Conservation (phyloP, 1,140 invertebrate species). For the Pseudoatta argentina region DNA sequence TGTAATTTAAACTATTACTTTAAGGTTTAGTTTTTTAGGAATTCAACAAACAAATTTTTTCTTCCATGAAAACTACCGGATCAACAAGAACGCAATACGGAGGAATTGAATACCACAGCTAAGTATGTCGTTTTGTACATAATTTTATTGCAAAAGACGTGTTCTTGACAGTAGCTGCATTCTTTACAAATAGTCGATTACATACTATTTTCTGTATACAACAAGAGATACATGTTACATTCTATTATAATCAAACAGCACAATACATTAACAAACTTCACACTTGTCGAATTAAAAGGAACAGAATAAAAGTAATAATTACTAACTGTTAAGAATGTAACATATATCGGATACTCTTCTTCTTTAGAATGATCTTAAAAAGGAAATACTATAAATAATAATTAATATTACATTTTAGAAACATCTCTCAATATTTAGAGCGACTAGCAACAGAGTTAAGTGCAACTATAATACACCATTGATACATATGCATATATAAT, state of each 20-base stretch:
- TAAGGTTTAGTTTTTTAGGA: not conserved
- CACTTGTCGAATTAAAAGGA: not conserved
- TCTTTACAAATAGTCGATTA: conserved; percentile 42
- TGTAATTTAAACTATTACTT: conserved; percentile 5
- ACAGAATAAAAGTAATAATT: conserved; percentile 12
- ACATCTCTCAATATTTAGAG: not conserved
- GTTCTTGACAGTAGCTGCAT: conserved; percentile 23
- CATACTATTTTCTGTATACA: conserved; percentile 11
- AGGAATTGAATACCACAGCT: conserved; percentile 44
- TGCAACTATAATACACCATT: conserved; percentile 4
- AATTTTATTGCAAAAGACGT: conserved; percentile 48
- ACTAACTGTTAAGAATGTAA: conserved; percentile 12
- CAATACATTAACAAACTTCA: not conserved
- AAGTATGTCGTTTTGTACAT: conserved; percentile 43
- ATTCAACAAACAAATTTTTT: not conserved
- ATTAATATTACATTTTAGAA: conserved; percentile 30
- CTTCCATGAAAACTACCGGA: not conserved
- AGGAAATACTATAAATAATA: not conserved
- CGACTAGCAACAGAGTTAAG: not conserved
- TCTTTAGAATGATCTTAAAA: conserved; percentile 16
- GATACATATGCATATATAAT: conserved; percentile 4
- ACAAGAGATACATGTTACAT: conserved; percentile 46
- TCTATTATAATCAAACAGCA: not conserved
- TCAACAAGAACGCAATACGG: conserved; percentile 12
- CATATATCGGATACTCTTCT: conserved; percentile 23